Conservation (phyloP, 92 coral and sea anemone genomes). For the Pocillopora meandrina region DNA sequence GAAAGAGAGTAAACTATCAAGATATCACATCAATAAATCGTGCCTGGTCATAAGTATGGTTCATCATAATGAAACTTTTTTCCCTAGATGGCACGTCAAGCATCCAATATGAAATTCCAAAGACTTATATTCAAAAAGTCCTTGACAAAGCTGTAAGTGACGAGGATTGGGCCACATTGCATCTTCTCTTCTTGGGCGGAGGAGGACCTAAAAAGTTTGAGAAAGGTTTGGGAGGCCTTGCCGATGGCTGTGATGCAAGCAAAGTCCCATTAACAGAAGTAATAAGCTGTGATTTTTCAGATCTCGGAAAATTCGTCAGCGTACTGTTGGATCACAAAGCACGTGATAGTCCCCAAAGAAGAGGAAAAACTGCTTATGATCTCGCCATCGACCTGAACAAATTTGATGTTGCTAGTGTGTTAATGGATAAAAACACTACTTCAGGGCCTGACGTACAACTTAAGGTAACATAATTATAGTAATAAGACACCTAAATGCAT, state of each 20-base stretch:
- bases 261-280: conserved; percentile 65
- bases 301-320: conserved; percentile 32
- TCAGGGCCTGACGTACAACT: background rate
- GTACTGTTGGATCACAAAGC: conserved; percentile 65
- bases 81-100: conserved; percentile 69
- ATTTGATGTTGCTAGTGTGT: conserved; percentile 22
- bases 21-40: too few relatives aligned
- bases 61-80: background rate
- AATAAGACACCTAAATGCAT: too few relatives aligned
- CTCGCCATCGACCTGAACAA: conserved; percentile 49
- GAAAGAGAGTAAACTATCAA: too few relatives aligned
- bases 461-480: background rate
- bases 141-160: conserved; percentile 49
- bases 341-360: conserved; percentile 25
- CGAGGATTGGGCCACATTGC: conserved; percentile 74
- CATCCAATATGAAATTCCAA: conserved; percentile 58
- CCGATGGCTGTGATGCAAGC: conserved; percentile 72
- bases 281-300: conserved; percentile 36
- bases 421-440: background rate
- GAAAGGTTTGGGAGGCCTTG: conserved; percentile 83
- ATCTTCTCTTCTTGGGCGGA: conserved; percentile 82
- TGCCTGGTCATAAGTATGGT: too few relatives aligned
- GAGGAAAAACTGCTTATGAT: conserved; percentile 34
- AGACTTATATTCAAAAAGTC: conserved; percentile 34
- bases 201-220: conserved; percentile 60